These are phyloP conservation scores for Hipparchia sbordonii DNA, from an alignment of 2,888 invertebrate species.

Conservation along the genomic window DNA sequence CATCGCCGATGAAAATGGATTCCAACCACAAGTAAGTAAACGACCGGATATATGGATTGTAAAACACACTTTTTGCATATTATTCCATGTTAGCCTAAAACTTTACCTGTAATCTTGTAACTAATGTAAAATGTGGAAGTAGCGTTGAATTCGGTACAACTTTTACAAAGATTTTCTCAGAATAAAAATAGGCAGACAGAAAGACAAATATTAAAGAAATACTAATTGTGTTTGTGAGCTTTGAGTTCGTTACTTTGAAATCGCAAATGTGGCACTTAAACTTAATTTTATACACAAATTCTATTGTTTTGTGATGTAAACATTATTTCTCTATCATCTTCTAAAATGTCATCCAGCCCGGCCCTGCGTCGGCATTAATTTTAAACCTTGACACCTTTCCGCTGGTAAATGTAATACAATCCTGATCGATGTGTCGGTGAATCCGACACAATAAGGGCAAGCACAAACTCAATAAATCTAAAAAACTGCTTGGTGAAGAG, in stretches of 20 bases:
- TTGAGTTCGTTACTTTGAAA: no score
- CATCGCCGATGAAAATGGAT: constrained; percentile 87
- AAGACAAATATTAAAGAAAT: no score
- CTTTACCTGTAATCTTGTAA: no score
- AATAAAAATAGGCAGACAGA: no score
- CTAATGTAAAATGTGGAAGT: no score
- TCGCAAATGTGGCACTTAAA: no score
- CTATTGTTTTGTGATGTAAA: neutral
- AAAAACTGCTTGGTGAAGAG: no score
- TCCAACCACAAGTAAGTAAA: constrained; percentile 81
- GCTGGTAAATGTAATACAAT: constrained; percentile 42
- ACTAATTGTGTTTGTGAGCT: no score
- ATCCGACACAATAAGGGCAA: constrained; percentile 37
- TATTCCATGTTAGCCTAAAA: neutral
- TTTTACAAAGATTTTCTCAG: no score
- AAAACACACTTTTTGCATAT: neutral
- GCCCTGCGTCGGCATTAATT: constrained; percentile 39
- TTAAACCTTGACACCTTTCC: constrained; percentile 57
- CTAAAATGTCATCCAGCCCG: constrained; percentile 47
- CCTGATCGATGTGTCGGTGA: constrained; percentile 42
- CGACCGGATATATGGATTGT: neutral
- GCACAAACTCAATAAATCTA: neutral
- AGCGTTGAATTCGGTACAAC: no score
- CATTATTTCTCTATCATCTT: constrained; percentile 47
- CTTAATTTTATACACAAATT: no score